Evolutionary conservation across 64 coral and sea anemone species (phyloP).

Genomic region (Dendrophyllia cribrosa): DNA sequence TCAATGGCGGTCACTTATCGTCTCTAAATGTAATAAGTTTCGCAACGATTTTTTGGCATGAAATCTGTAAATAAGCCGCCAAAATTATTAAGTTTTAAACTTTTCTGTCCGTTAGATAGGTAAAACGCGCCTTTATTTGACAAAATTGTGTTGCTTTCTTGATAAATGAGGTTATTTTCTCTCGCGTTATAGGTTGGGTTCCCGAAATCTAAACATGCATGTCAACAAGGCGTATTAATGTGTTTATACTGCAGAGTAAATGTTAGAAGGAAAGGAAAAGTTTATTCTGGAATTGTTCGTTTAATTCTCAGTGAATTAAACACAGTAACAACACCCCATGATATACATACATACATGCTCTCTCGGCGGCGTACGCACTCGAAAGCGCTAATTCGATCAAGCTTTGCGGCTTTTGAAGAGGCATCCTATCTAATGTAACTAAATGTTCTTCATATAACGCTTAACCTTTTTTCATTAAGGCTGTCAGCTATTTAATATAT

Average conservation of each 20-base stretch:
- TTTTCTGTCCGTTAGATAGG: not conserved
- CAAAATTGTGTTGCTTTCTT: not conserved
- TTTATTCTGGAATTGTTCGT: not conserved
- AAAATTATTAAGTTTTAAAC: not conserved
- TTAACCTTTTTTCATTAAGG: not conserved
- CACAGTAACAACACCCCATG: not conserved
- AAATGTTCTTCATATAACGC: no score
- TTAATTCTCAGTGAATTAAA: not conserved
- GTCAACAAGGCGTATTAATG: constrained; percentile 17
- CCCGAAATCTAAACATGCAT: not conserved
- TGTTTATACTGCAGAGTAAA: constrained; percentile 36
- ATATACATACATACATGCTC: not conserved
- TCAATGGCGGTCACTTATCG: not conserved
- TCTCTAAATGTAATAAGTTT: not conserved
- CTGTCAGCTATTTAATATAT: not conserved
- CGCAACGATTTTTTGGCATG: not conserved
- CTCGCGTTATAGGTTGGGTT: not conserved
- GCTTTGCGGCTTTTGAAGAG: not conserved
- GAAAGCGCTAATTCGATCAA: not conserved
- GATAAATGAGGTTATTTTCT: not conserved
- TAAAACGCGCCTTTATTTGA: not conserved
- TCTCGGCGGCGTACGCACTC: no score
- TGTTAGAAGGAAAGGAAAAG: not conserved
- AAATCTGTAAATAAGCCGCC: not conserved
- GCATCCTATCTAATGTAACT: no score